phyloP scores from a whole-genome alignment of 2,888 invertebrate genomes.

The Conistra vaccinii region DNA sequence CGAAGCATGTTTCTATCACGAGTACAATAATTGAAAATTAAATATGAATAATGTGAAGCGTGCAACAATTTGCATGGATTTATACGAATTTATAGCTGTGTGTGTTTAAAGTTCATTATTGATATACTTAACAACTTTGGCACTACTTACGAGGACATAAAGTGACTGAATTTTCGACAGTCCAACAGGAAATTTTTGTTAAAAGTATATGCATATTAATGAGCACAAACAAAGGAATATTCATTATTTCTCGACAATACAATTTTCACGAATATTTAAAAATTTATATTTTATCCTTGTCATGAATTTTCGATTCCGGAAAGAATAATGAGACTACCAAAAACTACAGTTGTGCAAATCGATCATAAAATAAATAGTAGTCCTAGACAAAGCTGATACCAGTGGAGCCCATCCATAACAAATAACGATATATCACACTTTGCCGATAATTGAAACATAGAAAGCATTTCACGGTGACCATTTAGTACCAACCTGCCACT shows the following conservation, averaged over 20 bases:
- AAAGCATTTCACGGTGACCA: conserved; percentile 81
- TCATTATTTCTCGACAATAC: conserved; percentile 29
- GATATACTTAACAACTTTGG: conserved; percentile 22
- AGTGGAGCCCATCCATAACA: conserved; percentile 60
- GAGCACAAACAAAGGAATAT: conserved; percentile 43
- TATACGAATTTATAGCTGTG: conserved; percentile 3
- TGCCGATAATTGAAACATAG: conserved; percentile 81
- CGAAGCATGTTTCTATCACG: conserved; percentile 67
- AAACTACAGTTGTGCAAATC: conserved; percentile 36
- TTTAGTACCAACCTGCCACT: conserved; percentile 70
- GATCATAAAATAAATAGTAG: conserved; percentile 33
- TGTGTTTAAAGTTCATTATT: conserved; percentile 27
- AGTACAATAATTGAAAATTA: conserved; percentile 60
- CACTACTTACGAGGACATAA: conserved; percentile 10
- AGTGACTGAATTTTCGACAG: conserved; percentile 11
- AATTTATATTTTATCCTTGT: conserved; percentile 17
- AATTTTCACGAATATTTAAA: conserved; percentile 22
- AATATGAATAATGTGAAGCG: conserved; percentile 56
- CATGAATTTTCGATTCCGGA: conserved; percentile 30
- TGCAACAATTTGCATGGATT: conserved; percentile 39
- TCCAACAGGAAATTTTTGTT: conserved; percentile 19
- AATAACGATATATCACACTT: conserved; percentile 81
- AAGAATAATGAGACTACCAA: not conserved
- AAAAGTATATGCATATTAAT: conserved; percentile 41
- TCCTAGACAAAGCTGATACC: conserved; percentile 38